Conservation (phyloP, 2,888 invertebrate genomes). For the Melangyna quadrimaculata region DNA sequence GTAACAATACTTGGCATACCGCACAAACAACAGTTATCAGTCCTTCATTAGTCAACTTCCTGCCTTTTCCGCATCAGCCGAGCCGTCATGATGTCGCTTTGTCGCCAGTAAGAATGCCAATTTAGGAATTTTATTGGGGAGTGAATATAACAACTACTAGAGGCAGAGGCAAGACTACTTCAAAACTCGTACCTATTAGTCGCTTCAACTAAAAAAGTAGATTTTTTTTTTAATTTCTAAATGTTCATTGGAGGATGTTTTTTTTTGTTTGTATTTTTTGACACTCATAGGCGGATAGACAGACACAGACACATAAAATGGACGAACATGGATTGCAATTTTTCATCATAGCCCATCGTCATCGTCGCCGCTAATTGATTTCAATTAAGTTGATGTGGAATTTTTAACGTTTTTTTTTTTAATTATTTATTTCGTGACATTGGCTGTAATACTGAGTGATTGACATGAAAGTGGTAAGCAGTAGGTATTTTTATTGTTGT, state of each 20-base stretch:
- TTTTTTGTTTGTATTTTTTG: constrained; percentile 26
- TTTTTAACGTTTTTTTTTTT: constrained; percentile 32
- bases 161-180: constrained; percentile 8
- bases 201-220: background rate
- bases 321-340: constrained; percentile 54
- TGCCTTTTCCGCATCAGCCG: background rate
- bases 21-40: constrained; percentile 61
- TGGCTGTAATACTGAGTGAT: constrained; percentile 58
- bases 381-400: constrained; percentile 68
- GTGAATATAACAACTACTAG: constrained; percentile 25
- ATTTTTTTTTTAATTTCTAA: constrained; percentile 5
- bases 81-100: constrained; percentile 6
- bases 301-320: constrained; percentile 3
- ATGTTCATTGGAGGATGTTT: constrained; percentile 37
- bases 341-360: constrained; percentile 24
- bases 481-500: constrained; percentile 2
- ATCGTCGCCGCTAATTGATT: constrained; percentile 62
- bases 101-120: constrained; percentile 27
- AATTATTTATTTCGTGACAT: constrained; percentile 36
- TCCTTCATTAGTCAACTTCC: constrained; percentile 36
- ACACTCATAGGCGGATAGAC: constrained; percentile 27
- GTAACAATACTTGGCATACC: constrained; percentile 47
- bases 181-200: constrained; percentile 16
- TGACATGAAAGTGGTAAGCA: constrained; percentile 59
- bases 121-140: constrained; percentile 56